Conservation (phyloP, 2,113 vertebrate species). For the Tapirus terrestris region DNA sequence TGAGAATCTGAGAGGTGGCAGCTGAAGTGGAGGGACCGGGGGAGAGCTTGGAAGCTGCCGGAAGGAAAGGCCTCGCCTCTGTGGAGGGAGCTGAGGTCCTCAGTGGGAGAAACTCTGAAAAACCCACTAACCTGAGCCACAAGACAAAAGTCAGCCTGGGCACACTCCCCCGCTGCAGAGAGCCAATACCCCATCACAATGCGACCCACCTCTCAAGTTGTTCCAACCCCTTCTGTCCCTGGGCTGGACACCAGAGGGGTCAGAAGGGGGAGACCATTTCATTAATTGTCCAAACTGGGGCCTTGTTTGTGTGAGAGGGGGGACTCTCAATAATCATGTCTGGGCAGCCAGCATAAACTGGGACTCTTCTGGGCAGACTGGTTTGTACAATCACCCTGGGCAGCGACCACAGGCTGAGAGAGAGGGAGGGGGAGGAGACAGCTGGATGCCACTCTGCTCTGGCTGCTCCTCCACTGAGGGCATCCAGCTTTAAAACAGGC, state of each 20-base stretch:
- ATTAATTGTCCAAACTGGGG: background rate
- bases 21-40: fast-evolving
- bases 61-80: background rate
- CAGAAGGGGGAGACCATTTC: background rate
- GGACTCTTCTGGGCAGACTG: background rate
- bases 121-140: background rate
- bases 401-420: too few relatives aligned
- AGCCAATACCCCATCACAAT: background rate
- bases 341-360: background rate
- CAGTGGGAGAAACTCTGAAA: background rate
- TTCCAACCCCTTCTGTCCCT: background rate
- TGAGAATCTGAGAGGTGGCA: background rate
- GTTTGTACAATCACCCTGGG: background rate
- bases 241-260: background rate
- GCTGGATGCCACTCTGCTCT: fast-evolving
- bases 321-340: background rate
- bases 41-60: background rate
- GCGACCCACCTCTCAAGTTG: background rate
- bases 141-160: background rate
- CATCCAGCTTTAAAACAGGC: background rate
- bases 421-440: background rate
- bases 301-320: background rate
- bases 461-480: fast-evolving
- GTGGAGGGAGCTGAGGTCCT: background rate
- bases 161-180: background rate